phyloP scores from a whole-genome alignment of 2,797 vertebrate species.

The Gadopsis bispinosus region DNA sequence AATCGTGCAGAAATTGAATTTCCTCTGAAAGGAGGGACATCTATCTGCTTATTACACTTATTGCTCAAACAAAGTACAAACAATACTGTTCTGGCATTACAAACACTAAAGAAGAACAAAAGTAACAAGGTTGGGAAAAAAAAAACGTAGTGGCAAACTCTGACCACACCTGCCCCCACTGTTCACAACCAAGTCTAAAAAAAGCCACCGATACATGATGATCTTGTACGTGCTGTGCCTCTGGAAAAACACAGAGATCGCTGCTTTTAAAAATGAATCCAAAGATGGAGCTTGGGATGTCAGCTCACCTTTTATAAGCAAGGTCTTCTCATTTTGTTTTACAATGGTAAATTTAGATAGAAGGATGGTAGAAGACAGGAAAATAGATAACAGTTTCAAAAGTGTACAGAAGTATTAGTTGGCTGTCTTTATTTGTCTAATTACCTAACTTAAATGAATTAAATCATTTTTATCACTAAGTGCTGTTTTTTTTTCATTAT shows the following conservation, averaged over 20 bases:
- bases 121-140: not conserved
- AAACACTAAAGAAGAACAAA: constrained; percentile 6
- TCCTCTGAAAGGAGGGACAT: not conserved
- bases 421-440: not conserved
- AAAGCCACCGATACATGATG: not conserved
- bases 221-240: not conserved
- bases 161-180: not conserved
- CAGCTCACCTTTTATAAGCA: constrained; percentile 4
- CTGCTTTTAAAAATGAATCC: constrained; percentile 1
- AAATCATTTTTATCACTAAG: not conserved
- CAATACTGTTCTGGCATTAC: not conserved
- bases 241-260: not conserved
- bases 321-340: constrained; percentile 10
- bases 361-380: not conserved
- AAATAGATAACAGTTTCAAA: not conserved
- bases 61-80: not conserved
- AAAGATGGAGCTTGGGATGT: not conserved
- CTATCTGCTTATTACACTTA: not conserved
- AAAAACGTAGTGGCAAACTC: not conserved
- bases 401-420: not conserved
- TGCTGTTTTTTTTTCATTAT: not conserved
- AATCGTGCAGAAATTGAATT: not conserved
- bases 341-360: not conserved
- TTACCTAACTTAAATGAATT: not conserved
- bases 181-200: not conserved